Evolutionary conservation across 2,797 vertebrate species (phyloP), one percentile per base, ranked within the genome.

Genomic region (Mormyrops attenuatus): DNA sequence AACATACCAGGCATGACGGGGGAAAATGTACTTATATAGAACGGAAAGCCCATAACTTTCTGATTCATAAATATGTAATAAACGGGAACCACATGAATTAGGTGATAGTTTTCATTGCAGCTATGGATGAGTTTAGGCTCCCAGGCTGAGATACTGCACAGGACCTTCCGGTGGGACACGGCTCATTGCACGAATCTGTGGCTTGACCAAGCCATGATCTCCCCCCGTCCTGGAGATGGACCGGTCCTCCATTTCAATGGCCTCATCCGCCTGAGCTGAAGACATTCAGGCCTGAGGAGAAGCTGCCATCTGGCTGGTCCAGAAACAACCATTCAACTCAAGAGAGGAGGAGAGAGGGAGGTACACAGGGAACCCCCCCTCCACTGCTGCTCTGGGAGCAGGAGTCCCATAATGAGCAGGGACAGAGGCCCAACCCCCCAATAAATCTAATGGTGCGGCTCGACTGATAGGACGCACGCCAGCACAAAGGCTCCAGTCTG

Each of bases 301-400:
- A 34, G 15, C 69, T 41, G 69, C 73, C 73, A 80, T 80, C 38
- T 8, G 38, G 73, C 73, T 80, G 73, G 38, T 17, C 20, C 73
- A 80, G 73, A 80, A 30, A 38, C 66, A 73, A 80, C 5, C 17
- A 44, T 44, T 80, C 73, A 44, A 80, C 73, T 44, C 38, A 20
- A 77, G 17, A 17, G 69, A 17, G 38, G 38, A 44, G 69, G 34
- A 41, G 3, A 69, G n/a, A 96, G 96, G 96, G 96, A 96, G 96
- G 96, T 96, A 15, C 8, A 63, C 1, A 96, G 50, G 52, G 30
- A 38, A 66, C 2, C 96, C 17, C 20, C 55, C 22, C 60, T 8
- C n/a, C 57, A 63, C 96, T 95, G 96, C 96, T 96, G 96, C 95
- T 97, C 95, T 96, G 96, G 96, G 96, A 97, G 96, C 96, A 96